phyloP scores from a whole-genome alignment of 1,140 invertebrate species.

The Triops longicaudatus region DNA sequence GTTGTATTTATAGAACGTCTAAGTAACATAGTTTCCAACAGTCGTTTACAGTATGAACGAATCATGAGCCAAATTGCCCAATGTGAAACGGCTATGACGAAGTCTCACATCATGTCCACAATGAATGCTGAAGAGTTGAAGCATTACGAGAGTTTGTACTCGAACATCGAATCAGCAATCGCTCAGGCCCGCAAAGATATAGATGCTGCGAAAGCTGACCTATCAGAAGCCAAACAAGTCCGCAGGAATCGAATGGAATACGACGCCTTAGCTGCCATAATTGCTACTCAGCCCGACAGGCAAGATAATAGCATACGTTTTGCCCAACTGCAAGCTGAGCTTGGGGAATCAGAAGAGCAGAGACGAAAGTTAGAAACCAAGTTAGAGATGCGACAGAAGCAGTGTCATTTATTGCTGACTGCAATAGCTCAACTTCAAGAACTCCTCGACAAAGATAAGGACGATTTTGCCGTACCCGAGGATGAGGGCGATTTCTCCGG shows the following conservation, averaged over 20 bases:
- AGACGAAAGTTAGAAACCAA: conserved; percentile 64
- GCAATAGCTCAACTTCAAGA: conserved; percentile 67
- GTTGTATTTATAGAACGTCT: background rate
- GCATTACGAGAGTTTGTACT: conserved; percentile 70
- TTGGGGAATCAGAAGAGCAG: conserved; percentile 59
- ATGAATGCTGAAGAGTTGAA: conserved; percentile 77
- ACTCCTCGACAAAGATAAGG: conserved; percentile 42
- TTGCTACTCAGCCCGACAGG: conserved; percentile 79
- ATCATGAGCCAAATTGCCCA: conserved; percentile 72
- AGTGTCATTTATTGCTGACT: conserved; percentile 77
- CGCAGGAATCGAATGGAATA: conserved; percentile 87
- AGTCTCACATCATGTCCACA: conserved; percentile 64
- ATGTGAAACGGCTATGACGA: conserved; percentile 78
- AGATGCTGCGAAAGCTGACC: conserved; percentile 59
- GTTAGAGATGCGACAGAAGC: conserved; percentile 70
- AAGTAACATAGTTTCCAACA: conserved; percentile 32
- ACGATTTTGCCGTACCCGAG: background rate
- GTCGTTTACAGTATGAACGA: conserved; percentile 54
- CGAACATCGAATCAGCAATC: conserved; percentile 66
- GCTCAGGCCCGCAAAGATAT: conserved; percentile 64
- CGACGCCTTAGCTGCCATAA: conserved; percentile 81
- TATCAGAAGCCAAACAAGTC: conserved; percentile 65
- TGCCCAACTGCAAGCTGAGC: conserved; percentile 37
- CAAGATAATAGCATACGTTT: conserved; percentile 49
- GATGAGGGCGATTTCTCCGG: background rate